Evolutionary conservation across 2,113 vertebrate genomes (phyloP).

Genomic region (Tragelaphus strepsiceros): DNA sequence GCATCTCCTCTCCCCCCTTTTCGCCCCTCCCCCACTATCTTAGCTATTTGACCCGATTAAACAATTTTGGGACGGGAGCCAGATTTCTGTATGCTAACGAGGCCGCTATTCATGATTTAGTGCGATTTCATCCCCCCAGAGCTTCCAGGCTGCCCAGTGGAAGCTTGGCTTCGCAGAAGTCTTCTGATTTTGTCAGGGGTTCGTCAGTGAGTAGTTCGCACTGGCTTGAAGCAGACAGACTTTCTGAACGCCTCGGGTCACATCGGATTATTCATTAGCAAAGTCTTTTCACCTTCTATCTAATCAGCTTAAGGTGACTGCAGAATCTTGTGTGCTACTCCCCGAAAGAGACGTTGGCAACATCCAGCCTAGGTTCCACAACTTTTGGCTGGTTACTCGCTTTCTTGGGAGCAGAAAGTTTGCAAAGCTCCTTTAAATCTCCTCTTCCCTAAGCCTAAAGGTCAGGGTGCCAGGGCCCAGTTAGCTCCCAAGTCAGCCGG

Average conservation of each 20-base stretch:
- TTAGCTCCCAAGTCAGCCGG: not conserved
- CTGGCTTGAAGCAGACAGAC: not conserved
- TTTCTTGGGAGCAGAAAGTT: not conserved
- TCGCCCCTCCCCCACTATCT: not conserved
- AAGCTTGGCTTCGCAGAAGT: conserved; percentile 25
- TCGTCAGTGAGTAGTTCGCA: not conserved
- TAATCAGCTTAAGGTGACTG: conserved; percentile 63
- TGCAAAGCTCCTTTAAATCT: not conserved
- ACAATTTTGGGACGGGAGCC: conserved; percentile 38
- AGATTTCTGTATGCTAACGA: conserved; percentile 44
- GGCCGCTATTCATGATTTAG: conserved; percentile 3
- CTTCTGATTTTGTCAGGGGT: not conserved
- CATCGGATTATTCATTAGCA: conserved; percentile 45
- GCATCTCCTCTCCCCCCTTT: not conserved
- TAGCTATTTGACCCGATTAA: conserved; percentile 52
- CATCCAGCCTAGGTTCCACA: not conserved
- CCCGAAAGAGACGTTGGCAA: not conserved
- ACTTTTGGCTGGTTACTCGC: not conserved
- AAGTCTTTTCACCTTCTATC: conserved; percentile 56
- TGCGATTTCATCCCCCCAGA: not conserved
- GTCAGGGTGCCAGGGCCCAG: conserved; percentile 7
- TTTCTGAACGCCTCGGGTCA: not conserved
- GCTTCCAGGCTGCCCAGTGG: not conserved
- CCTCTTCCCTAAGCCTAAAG: not conserved
- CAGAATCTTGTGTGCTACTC: conserved; percentile 42